phyloP scores from a whole-genome alignment of 2,113 vertebrate genomes.

The Coturnix japonica region DNA sequence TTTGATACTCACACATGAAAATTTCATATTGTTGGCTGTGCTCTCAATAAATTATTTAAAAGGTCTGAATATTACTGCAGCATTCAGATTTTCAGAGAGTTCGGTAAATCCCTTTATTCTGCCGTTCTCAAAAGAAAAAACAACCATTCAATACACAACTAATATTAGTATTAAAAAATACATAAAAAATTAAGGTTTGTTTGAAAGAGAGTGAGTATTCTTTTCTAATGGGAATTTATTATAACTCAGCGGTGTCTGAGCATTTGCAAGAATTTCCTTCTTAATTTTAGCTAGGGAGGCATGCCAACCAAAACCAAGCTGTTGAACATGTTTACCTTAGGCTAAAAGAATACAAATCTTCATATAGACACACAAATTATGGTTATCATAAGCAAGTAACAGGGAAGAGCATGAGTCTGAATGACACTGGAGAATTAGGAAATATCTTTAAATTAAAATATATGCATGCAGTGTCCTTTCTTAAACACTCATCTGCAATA shows the following conservation, averaged over 20 bases:
- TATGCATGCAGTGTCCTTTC: not conserved
- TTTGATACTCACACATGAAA: constrained; percentile 78
- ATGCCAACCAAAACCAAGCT: not conserved
- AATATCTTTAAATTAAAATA: constrained; percentile 39
- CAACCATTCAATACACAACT: not conserved
- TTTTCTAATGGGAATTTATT: constrained; percentile 11
- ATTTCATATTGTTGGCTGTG: constrained; percentile 80
- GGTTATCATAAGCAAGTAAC: constrained; percentile 34
- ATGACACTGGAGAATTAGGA: not conserved
- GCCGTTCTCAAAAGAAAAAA: constrained; percentile 44
- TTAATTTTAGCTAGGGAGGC: constrained; percentile 30
- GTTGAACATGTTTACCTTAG: constrained; percentile 18
- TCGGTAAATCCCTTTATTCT: constrained; percentile 65
- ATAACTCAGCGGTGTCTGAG: not conserved
- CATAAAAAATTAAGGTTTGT: not conserved
- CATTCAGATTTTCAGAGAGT: constrained; percentile 67
- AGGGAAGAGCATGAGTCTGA: not conserved
- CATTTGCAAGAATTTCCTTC: constrained; percentile 10
- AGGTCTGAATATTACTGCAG: constrained; percentile 70
- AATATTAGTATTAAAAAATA: constrained; percentile 32
- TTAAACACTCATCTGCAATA: not conserved
- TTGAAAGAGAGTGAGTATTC: constrained; percentile 45
- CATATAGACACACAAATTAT: constrained; percentile 22
- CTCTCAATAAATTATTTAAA: constrained; percentile 82
- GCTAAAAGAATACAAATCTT: constrained; percentile 56